Evolutionary conservation across 2,888 invertebrate species (phyloP).

Genomic region (Busseola fusca): DNA sequence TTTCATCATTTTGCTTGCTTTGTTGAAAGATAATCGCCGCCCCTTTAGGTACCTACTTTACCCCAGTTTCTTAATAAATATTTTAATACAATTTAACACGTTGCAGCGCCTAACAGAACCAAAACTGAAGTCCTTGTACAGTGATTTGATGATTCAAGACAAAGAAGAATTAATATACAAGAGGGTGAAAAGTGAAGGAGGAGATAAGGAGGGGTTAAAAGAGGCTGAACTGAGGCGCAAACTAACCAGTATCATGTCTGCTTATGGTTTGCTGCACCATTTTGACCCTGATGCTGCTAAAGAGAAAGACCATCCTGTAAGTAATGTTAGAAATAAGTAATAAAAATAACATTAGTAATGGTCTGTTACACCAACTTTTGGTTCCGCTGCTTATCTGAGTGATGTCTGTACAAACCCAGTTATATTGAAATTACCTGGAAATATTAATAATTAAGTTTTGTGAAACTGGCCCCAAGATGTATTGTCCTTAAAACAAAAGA

Average conservation of each 20-base stretch:
- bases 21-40: background rate
- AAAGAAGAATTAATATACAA: conserved; percentile 97
- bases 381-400: no score
- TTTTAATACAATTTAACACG: conserved; percentile 4
- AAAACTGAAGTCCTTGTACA: conserved; percentile 95
- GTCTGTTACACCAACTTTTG: background rate
- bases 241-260: conserved; percentile 94
- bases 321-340: conserved; percentile 43
- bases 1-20: background rate
- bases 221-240: conserved; percentile 94
- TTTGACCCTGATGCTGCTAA: conserved; percentile 92
- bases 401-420: background rate
- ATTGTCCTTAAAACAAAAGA: conserved; percentile 8
- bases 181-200: conserved; percentile 93
- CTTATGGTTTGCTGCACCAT: conserved; percentile 94
- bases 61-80: background rate
- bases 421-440: background rate
- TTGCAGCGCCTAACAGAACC: conserved; percentile 93
- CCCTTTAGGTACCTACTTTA: no score
- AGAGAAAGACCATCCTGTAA: conserved; percentile 88
- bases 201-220: conserved; percentile 95
- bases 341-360: background rate
- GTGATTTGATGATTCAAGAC: conserved; percentile 97
- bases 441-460: background rate
- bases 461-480: background rate